Conservation (phyloP, 2,113 vertebrate genomes). For the Plecturocebus donacophilus region DNA sequence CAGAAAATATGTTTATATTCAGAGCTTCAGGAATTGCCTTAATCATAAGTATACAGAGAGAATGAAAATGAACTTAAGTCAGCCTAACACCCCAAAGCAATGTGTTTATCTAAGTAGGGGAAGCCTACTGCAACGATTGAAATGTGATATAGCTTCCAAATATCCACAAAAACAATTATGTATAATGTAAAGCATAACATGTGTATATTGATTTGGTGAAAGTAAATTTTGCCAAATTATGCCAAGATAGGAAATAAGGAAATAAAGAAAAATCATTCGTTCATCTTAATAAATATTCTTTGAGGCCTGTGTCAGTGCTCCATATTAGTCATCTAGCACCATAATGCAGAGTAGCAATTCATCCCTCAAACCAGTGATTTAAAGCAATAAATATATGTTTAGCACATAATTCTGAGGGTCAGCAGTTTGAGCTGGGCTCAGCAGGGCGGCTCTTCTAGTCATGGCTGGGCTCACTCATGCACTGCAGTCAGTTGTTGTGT, state of each 20-base stretch:
- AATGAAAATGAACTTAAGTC: background rate
- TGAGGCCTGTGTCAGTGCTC: background rate
- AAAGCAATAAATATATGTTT: background rate
- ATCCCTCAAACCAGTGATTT: background rate
- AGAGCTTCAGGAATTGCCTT: background rate
- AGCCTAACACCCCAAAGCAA: background rate
- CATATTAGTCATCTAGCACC: background rate
- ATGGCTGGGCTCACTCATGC: background rate
- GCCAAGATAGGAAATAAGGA: background rate
- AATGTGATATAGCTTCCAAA: background rate
- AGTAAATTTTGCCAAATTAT: background rate
- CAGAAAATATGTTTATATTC: background rate
- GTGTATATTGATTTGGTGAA: background rate
- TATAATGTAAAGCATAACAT: background rate
- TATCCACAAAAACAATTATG: background rate
- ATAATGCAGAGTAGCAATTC: background rate
- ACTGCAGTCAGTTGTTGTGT: background rate
- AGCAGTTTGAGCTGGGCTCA: background rate
- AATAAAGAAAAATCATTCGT: background rate
- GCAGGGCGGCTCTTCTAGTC: background rate
- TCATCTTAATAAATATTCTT: background rate
- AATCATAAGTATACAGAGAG: background rate
- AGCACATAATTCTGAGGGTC: background rate
- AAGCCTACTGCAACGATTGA: background rate
- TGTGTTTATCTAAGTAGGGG: background rate